Evolutionary conservation across 1,140 invertebrate species (phyloP), one percentile per base, ranked within the genome.

Genomic region (Steinernema khuongi): DNA sequence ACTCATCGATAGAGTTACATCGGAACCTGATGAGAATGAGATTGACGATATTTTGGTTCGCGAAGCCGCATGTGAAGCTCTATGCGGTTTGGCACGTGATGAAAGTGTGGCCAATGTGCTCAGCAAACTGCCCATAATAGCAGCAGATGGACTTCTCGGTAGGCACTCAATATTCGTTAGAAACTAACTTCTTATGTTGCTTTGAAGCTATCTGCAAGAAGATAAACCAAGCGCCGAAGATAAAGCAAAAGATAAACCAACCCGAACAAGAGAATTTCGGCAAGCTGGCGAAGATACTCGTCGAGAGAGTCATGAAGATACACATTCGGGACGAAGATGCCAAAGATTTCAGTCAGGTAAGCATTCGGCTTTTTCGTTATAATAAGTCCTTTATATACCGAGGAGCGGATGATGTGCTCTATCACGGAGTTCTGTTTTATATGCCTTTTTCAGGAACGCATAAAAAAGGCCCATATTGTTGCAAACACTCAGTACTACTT

Each of bases 1-100:
- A 28, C 80, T 90, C 18, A 83, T 90, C 31, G 88, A 89, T 77
- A 87, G 92, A 2, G 97, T 96, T 88, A 91, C 91, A 11, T 95
- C 96, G 0, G 93, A 97, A 28, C 97, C 94, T 0, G 95, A 97
- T 88, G 96, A 95, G 1, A 96, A 98, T 87, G 91, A 91, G 44
- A 92, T 98, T 78, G 88, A 95, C 36, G 92, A 92, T 1, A 87
- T 97, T 78, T 4, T 22, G 7, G 26, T 60, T 93, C 95, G 1
- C 96, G 94, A 79, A 88, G 66, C 77, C 30, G 72, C 79, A 33
- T 83, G 84, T 83, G 89, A 93, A 79, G 94, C 94, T 1, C 88
- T 98, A 19, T 92, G 92, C 70, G 96, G 95, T 1, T 87, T 98
- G 31, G 92, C 94, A 1, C 88, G 94, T 29, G 94, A 92, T 76